phyloP scores from a whole-genome alignment of 1,140 invertebrate genomes.

The Solenopsis fugax region DNA sequence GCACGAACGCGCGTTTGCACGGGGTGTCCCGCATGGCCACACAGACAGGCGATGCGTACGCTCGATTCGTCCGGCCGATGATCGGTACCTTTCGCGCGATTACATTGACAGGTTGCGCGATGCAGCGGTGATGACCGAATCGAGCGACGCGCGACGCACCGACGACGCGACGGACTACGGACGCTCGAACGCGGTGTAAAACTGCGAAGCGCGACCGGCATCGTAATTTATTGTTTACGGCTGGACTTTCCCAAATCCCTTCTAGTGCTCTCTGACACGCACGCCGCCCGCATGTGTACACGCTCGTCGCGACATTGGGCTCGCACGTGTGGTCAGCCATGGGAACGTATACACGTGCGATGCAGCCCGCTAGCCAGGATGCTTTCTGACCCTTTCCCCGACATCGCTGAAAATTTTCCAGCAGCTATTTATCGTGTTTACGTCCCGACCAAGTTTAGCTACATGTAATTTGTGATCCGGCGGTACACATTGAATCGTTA shows the following conservation, averaged over 20 bases:
- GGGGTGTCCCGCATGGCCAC: not conserved
- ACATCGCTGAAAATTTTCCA: conserved; percentile 54
- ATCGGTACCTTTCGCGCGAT: conserved; percentile 32
- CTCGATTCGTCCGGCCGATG: conserved; percentile 24
- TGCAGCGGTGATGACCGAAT: not conserved
- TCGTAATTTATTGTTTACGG: conserved; percentile 83
- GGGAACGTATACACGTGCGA: conserved; percentile 41
- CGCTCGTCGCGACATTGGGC: conserved; percentile 16
- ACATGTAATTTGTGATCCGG: conserved; percentile 44
- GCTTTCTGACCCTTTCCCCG: conserved; percentile 44
- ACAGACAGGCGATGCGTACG: not conserved
- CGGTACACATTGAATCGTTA: not conserved
- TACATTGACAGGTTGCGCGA: conserved; percentile 38
- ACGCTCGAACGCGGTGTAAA: conserved; percentile 70
- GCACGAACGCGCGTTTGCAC: conserved; percentile 4
- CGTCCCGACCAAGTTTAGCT: conserved; percentile 17
- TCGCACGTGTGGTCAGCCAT: conserved; percentile 13
- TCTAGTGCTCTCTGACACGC: conserved; percentile 66
- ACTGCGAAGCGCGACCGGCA: conserved; percentile 80
- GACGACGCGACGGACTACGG: not conserved
- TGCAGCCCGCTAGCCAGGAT: not conserved
- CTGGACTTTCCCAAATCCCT: conserved; percentile 81
- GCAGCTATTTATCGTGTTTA: conserved; percentile 54
- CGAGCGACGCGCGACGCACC: not conserved
- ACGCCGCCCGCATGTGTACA: not conserved